phyloP scores from a whole-genome alignment of 2,888 invertebrate genomes.

The Entomobrya multifasciata region DNA sequence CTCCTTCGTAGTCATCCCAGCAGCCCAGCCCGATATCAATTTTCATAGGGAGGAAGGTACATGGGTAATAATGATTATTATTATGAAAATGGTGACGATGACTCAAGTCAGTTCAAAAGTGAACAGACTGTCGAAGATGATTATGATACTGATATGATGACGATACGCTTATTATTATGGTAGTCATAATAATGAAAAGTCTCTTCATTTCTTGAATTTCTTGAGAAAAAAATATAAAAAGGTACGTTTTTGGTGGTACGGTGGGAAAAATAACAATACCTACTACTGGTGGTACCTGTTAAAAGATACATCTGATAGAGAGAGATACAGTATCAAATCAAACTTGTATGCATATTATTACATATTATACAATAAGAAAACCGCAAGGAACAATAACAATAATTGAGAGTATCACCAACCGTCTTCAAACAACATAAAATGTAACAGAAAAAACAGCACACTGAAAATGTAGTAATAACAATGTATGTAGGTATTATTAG shows the following conservation, averaged over 20 bases:
- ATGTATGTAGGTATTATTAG: conserved; percentile 15
- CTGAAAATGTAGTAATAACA: background rate
- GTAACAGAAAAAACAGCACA: background rate
- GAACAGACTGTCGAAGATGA: conserved; percentile 7
- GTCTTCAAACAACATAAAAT: background rate
- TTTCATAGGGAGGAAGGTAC: background rate
- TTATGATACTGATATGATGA: conserved; percentile 24
- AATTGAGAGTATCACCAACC: conserved; percentile 20
- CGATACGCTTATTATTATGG: conserved; percentile 32
- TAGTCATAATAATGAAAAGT: conserved; percentile 39
- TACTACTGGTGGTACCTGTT: too few relatives aligned
- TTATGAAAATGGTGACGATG: conserved; percentile 39
- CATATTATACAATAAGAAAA: conserved; percentile 31
- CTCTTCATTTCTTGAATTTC: background rate
- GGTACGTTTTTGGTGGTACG: conserved; percentile 33
- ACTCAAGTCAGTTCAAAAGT: conserved; percentile 26
- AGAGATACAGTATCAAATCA: background rate
- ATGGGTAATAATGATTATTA: background rate
- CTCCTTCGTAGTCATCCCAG: too few relatives aligned
- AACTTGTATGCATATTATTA: background rate
- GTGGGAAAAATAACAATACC: too few relatives aligned
- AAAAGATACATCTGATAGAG: background rate
- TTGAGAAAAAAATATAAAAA: conserved; percentile 37
- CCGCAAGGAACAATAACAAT: conserved; percentile 46
- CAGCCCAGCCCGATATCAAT: background rate